Base-by-base conservation (phyloP, 2,113 vertebrate genomes). In the Nettapus auritus region DNA sequence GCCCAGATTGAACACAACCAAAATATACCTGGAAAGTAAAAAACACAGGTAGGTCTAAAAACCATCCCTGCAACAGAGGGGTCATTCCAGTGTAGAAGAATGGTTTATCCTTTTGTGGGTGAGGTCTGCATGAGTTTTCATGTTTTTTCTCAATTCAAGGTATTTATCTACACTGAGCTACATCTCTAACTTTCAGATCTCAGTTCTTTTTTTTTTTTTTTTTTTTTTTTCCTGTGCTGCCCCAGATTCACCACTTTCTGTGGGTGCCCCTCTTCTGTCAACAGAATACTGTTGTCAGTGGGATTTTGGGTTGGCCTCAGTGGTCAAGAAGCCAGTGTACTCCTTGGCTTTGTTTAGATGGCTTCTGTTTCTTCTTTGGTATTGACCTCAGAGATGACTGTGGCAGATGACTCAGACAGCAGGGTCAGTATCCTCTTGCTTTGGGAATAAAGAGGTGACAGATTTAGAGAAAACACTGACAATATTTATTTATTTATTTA, bases 1-100 rank as follows among this genome's bases (percentile, higher is more conserved):
- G 36, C 18, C 2, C 31, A 26, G 40, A 48, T 13, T 48, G 33
- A 56, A 15, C 14, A n/a, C 0, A 0, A 10, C 19, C 57, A 2
- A 60, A 63, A 80, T 66, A 53, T n/a, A 6, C 4, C 8, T 8
- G 13, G 8, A 52, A 82, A 84, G 34, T 67, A 60, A 86, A 83
- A 60, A n/a, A n/a, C n/a, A n/a, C n/a, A n/a, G n/a, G n/a, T n/a
- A 29, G 22, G 18, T 6, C 19, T 84, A 33, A 81, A 92, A 94
- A 82, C 4, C 8, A 53, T 31, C 31, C 33, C 29, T 42, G 13
- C 15, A 62, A 3, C 16, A 0, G 2, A 76, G 14, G 9, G 22
- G 4, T 5, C 3, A 1, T 70, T 60, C 22, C 29, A 60, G 33
- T 34, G n/a, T 52, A 50, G 38, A 82, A 4, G 16, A 70, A 70